Base-by-base conservation (phyloP, 2,888 invertebrate genomes). In the Chrysolina haemoptera region DNA sequence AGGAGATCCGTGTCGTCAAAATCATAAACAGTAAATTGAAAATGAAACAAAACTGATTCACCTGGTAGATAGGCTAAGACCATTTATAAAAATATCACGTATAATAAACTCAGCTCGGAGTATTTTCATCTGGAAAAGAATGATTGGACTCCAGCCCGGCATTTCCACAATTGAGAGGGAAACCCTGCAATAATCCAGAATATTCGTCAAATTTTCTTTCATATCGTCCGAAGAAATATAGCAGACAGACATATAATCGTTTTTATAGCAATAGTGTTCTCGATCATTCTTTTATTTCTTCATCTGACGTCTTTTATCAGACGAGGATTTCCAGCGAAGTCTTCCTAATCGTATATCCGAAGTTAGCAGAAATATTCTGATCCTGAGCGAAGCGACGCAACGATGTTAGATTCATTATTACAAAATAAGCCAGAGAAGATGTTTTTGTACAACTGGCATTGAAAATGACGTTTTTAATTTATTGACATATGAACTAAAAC, bases 271-370 rank as follows among this genome's bases (percentile, higher is more conserved):
- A 35, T 35, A 59, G 22, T 59, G 9, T 59, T 27, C 27, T 16
- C 27, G 22, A 59, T 27, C n/a, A 59, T 59, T 27, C 59, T 35
- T 35, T 59, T 59, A 59, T 59, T 59, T 27, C 59, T n/a, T 27
- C 10, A 59, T 59, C 35, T 12, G 55, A 35, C n/a, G 9, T 59
- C 59, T 59, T 27, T 59, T 35, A 59, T 59, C 11, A n/a, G 22
- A n/a, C n/a, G 14, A 35, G 59, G 35, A 35, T 35, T 35, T 35
- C n/a, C n/a, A 59, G 35, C 27, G n/a, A 14, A 59, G n/a, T n/a
- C 27, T 6, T 27, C 27, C 22, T 59, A 35, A 59, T 59, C 27
- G 12, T 35, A 10, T 59, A 6, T 59, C 22, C 27, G 59, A 35
- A 22, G 27, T 59, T n/a, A 20, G 53, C 20, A 20, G 35, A 35